Percentiles rank a stretch among this genome's conserved stretches.
phyloP scores from a whole-genome alignment of 2,797 vertebrate species.

The Ptychadena robeensis region DNA sequence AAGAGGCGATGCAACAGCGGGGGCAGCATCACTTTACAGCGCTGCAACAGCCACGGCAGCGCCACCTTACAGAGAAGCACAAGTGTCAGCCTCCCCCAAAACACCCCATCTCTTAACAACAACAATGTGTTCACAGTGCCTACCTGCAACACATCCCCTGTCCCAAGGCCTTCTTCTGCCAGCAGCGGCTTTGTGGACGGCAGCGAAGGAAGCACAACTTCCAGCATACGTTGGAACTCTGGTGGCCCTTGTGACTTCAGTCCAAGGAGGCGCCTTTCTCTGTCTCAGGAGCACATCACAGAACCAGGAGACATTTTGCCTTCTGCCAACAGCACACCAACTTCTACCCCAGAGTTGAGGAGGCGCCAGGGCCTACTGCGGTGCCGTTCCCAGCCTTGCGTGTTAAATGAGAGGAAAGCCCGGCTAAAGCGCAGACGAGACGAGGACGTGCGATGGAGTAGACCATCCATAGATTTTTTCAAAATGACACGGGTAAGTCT shows the following conservation, averaged over 20 bases:
- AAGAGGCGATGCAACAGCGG: constrained; percentile 79
- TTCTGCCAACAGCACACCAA: constrained; percentile 77
- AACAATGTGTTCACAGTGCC: constrained; percentile 64
- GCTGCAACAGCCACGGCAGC: constrained; percentile 71
- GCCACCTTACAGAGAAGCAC: constrained; percentile 70
- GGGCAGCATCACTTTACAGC: constrained; percentile 72
- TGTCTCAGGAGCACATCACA: constrained; percentile 78
- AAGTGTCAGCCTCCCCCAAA: constrained; percentile 69
- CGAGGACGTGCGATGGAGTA: constrained; percentile 75
- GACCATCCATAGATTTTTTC: constrained; percentile 80
- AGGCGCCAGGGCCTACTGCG: constrained; percentile 72
- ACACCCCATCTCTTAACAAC: constrained; percentile 64
- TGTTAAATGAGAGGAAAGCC: constrained; percentile 74
- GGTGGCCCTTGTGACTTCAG: constrained; percentile 69
- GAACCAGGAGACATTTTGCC: constrained; percentile 67
- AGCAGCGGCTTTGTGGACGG: constrained; percentile 76
- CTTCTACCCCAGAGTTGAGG: constrained; percentile 74
- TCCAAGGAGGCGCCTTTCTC: constrained; percentile 74
- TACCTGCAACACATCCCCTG: constrained; percentile 68
- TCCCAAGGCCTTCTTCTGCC: constrained; percentile 75
- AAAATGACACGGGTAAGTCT: constrained; percentile 80
- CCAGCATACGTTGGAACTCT: constrained; percentile 68
- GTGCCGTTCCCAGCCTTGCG: constrained; percentile 80
- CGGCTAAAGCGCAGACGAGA: constrained; percentile 76
- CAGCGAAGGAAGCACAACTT: constrained; percentile 71